phyloP scores from a whole-genome alignment of 2,113 vertebrate species.

The Hepsetus odoe region DNA sequence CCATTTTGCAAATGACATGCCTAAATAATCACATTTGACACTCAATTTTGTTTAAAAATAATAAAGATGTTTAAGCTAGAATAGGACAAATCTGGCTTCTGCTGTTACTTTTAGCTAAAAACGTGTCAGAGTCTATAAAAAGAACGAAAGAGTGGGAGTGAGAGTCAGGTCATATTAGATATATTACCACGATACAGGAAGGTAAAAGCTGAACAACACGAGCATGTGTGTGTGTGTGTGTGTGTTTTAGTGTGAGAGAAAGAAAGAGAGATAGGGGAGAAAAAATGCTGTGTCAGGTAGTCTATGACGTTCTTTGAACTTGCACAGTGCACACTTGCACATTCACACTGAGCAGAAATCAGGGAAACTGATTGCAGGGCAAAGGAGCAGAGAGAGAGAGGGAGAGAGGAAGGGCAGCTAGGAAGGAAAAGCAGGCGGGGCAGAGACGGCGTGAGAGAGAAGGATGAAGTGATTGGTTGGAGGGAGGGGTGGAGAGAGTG shows the following conservation, averaged over 20 bases:
- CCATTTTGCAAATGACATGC: too few relatives aligned
- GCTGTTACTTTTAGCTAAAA: too few relatives aligned
- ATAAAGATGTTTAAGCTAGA: too few relatives aligned
- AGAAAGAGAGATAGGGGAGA: neutral
- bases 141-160: neutral
- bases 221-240: too few relatives aligned
- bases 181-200: slow-evolving; percentile 3
- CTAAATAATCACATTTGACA: too few relatives aligned
- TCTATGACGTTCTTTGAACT: neutral
- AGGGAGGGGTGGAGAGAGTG: slow-evolving; percentile 70
- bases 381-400: neutral
- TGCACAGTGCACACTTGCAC: neutral
- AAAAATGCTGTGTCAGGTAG: neutral
- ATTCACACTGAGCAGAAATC: slow-evolving; percentile 32
- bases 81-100: too few relatives aligned
- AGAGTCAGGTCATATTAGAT: neutral
- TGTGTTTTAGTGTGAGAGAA: too few relatives aligned
- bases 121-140: too few relatives aligned
- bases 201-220: neutral
- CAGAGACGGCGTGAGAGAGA: slow-evolving; percentile 56
- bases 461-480: slow-evolving; percentile 68
- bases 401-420: neutral
- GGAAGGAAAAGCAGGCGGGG: slow-evolving; percentile 13
- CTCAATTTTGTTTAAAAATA: too few relatives aligned
- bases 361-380: slow-evolving; percentile 5